Evolutionary conservation across 2,797 vertebrate species (phyloP), one percentile per base, ranked within the genome.

Genomic region (Podarcis siculus): DNA sequence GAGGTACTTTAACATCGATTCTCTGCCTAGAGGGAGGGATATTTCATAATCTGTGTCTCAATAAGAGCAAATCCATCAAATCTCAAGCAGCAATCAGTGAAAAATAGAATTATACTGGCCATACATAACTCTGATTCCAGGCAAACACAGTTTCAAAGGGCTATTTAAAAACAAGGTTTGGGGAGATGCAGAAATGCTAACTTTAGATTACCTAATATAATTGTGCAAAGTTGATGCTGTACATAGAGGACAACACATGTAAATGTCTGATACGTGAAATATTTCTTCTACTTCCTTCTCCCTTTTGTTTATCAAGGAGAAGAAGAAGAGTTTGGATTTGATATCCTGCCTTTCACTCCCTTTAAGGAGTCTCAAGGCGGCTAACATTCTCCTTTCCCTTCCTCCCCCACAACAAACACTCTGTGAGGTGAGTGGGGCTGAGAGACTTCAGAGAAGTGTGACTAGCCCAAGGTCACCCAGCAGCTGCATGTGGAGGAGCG

Each of bases 21-120:
- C 12, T 73, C 64, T 83, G 42, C 23, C 32, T 64, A 49, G 15
- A 76, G 90, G 89, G 83, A 91, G 67, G 89, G 91, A 91, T 71
- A 82, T 92, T 93, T 93, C 87, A 90, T 73, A 81, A 72, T 23
- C 4, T 92, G 23, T 15, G n/a, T 90, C 85, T 93, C 58, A 84
- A 90, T 87, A 91, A 93, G 92, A 92, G 86, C 81, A 92, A 94
- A 72, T 86, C 72, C 72, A 37, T 32, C 71, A 32, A 86, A 89
- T 55, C 72, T 37, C 72, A 67, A 42, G 79, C 15, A 55, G 32
- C 21, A 2, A 19, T 87, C 17, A 58, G 69, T 39, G 35, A 72
- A 84, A 88, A 32, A 23, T 21, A n/a, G 69, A 71, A 71, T 71
- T 71, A 66, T 21, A 61, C 27, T 8, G 37, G 23, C 3, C 83